Conservation (phyloP, 2,113 vertebrate species). For the Gnathonemus longibarbis region DNA sequence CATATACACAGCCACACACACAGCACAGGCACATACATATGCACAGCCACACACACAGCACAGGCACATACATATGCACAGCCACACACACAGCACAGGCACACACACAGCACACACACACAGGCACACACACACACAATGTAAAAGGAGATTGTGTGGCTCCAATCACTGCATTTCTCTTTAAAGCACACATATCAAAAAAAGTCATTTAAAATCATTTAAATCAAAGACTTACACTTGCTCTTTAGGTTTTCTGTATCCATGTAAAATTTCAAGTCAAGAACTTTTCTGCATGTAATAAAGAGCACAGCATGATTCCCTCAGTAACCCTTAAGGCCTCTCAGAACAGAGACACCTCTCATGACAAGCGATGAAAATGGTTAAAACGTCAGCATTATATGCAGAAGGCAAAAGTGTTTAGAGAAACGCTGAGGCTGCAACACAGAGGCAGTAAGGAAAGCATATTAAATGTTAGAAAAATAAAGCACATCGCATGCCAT, state of each 20-base stretch:
- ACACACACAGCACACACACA: background rate
- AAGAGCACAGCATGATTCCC: background rate
- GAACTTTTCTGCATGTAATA: constrained; percentile 44
- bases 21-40: background rate
- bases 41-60: background rate
- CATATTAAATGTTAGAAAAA: background rate
- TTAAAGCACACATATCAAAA: background rate
- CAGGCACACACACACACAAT: background rate
- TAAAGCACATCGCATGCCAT: background rate
- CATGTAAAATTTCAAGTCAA: constrained; percentile 78
- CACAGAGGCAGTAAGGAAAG: background rate
- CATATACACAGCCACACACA: no score
- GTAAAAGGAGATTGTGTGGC: background rate
- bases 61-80: background rate
- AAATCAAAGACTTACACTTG: constrained; percentile 76
- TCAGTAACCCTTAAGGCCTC: background rate
- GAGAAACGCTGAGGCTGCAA: background rate
- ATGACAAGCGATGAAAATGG: background rate
- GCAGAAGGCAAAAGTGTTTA: background rate
- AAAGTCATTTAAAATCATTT: background rate
- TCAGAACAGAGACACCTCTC: background rate
- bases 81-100: background rate
- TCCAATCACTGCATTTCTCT: background rate
- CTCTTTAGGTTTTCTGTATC: constrained; percentile 93
- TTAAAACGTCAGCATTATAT: background rate